Evolutionary conservation across 2,797 vertebrate species (phyloP), one percentile per base, ranked within the genome.

Genomic region (Chelidonichthys spinosus): DNA sequence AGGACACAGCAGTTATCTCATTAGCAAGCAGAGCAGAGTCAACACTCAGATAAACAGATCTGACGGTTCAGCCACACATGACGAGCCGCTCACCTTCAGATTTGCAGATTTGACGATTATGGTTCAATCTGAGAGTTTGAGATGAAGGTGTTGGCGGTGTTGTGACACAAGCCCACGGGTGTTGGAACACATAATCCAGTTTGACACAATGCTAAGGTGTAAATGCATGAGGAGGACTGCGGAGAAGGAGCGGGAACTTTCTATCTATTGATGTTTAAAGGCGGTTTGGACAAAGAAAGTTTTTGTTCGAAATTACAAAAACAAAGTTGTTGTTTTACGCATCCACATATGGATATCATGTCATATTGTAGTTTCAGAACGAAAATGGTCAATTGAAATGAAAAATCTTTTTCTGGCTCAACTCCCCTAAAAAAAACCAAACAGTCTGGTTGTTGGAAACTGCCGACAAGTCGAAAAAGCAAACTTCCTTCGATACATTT

Each of bases 381-480:
- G 25, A 25, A 25, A 25, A 25, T 25, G 25, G 1, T 25, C 25
- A 43, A 25, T 37, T n/a, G 32, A 68, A 75, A 42, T 33, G 0
- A 36, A 56, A 25, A 73, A 53, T 33, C 18, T 39, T 61, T 9
- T 15, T 62, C 32, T 66, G 60, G n/a, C 15, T 62, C 36, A 63
- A 11, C 49, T 77, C 35, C 42, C 18, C 13, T 11, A 2, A 69
- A 52, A 52, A 25, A 25, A 25, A 25, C 25, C 25, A 25, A 50
- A 62, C n/a, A 52, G 17, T 1, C 42, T 35, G 47, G 2, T 25
- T 69, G 50, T 44, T 72, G 62, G 15, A 84, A 83, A 84, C 76
- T 74, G 86, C 90, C 90, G 88, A 91, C 82, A 62, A 25, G 60
- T 49, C 67, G 79, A 46, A 83, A 73, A 85, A 72, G 42, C 9